These are phyloP conservation scores for Sitta carolinensis DNA, from an alignment of 2,797 vertebrate species.

Conservation along the genomic window DNA sequence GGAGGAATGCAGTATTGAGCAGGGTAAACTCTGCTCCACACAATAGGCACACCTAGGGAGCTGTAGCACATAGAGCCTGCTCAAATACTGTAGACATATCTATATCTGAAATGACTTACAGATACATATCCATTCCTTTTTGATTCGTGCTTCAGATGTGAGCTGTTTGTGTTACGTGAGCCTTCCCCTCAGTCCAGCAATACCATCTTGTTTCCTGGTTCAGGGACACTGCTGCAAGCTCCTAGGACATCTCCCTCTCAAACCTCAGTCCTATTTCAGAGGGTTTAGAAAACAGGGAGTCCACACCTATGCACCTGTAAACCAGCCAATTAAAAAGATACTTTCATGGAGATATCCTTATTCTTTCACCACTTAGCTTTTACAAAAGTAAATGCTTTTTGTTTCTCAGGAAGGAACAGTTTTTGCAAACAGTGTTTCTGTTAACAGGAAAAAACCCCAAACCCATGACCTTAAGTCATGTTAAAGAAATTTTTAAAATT, in stretches of 20 bases:
- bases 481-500: neutral
- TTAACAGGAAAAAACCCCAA: neutral
- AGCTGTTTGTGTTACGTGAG: fast-evolving
- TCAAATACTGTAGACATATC: fast-evolving
- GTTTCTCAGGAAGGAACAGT: neutral
- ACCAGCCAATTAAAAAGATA: neutral
- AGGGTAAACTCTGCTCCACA: no score
- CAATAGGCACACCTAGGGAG: fast-evolving
- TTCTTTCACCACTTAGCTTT: neutral
- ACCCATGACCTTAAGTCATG: neutral
- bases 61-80: fast-evolving
- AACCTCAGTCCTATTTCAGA: neutral
- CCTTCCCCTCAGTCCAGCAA: neutral
- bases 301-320: neutral
- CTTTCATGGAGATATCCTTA: neutral
- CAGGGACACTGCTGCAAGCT: neutral
- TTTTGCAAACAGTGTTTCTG: neutral
- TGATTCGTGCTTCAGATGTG: neutral
- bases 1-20: neutral
- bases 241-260: fast-evolving
- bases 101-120: neutral
- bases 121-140: neutral
- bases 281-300: neutral
- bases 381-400: neutral
- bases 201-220: neutral